These are phyloP conservation scores for Acanthaster planci DNA, from an alignment of 35 echinoderm and acorn worm species.

Conservation along the genomic window DNA sequence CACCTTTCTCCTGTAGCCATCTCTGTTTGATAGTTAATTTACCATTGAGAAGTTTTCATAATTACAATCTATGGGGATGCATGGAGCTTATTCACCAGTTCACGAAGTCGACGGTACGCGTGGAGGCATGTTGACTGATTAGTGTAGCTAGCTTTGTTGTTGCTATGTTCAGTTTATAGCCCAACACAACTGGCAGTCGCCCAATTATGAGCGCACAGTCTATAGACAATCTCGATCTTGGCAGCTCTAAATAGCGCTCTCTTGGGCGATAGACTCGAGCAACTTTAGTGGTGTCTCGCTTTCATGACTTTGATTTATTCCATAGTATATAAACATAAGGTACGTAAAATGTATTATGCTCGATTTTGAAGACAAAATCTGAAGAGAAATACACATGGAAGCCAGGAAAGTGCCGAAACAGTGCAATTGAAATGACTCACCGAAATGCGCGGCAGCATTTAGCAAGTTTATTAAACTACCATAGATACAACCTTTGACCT, in stretches of 20 bases:
- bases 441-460: not conserved
- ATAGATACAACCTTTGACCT: slow-evolving; percentile 21
- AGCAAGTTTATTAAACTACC: not conserved
- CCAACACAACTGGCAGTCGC: not conserved
- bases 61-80: not conserved
- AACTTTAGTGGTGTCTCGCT: not conserved
- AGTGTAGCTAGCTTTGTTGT: slow-evolving; percentile 14
- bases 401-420: too few species aligned
- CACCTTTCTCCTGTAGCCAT: slow-evolving; percentile 26
- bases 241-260: not conserved
- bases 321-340: not conserved
- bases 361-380: not conserved
- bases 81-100: not conserved
- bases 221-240: too few species aligned
- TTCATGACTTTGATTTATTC: not conserved
- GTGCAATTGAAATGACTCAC: too few species aligned
- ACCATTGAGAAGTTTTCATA: slow-evolving; percentile 1
- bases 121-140: not conserved
- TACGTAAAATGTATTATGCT: not conserved
- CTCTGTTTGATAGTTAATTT: not conserved
- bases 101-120: not conserved
- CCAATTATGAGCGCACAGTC: not conserved
- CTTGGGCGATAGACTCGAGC: not conserved
- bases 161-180: not conserved
- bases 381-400: not conserved